Evolutionary conservation across 2,113 vertebrate species (phyloP), one percentile per base, ranked within the genome.

Genomic region (Pristiophorus japonicus): DNA sequence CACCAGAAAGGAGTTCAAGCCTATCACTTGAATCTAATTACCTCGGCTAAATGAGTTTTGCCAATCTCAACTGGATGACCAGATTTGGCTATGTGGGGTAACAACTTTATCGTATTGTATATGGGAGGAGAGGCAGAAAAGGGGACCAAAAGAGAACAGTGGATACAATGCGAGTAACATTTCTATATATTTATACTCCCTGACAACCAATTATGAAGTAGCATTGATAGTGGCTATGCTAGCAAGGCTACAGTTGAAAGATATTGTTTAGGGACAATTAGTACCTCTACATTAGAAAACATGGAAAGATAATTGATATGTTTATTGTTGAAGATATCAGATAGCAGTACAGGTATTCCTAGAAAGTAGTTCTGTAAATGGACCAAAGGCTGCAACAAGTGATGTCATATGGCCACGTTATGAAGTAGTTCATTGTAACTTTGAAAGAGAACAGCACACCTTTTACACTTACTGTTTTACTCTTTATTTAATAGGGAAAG

Each of bases 401-500:
- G 22, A 30, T 30, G 2, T 51, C 10, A 51, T 94, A 4, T 55
- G 94, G 30, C 30, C 75, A 95, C 38, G 4, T n/a, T 59, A 34
- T 81, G 22, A 85, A 95, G 1, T 30, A 95, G 47, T 95, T 63
- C 22, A 81, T 55, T 95, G 65, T 22, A 62, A 14, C 6, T 22
- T 18, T 51, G 45, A 27, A 95, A 95, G 75, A 87, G 34, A 63
- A 63, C 22, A 51, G 27, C 51, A 62, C 70, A 14, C 22, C 63
- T n/a, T 95, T 95, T 95, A 55, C n/a, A 92, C 38, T 75, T 27
- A 12, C 5, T 38, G 38, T 51, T 91, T 38, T 65, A n/a, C 30
- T 42, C 75, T 81, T 51, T 94, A 38, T 70, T 93, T 75, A 90
- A 63, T 96, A 98, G 99, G 99, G 96, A 99, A 99, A 98, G 98